Evolutionary conservation across 30 jellyfish, hydroid and myxozoan genomes (phyloP), one percentile per base, ranked within the genome.

Genomic region (Chrysaora quinquecirrha): DNA sequence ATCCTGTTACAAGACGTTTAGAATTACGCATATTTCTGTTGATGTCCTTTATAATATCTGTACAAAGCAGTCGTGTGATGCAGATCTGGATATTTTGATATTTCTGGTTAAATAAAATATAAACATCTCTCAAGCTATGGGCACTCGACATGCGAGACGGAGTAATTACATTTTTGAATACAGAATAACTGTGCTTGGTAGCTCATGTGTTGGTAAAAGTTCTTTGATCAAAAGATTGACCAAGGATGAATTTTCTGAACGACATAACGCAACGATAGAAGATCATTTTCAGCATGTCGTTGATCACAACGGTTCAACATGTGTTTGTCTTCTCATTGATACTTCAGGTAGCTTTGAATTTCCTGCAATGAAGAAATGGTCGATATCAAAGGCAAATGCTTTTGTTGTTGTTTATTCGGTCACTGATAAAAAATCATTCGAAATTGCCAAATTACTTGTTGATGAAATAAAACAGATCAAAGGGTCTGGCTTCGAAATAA

Each of bases 341-440:
- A 94, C 99, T 1, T 96, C 96, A 33, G 99, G 99, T 16, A 84
- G 89, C 6, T 90, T 80, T 43, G 99, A 94, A 75, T 94, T 94
- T 34, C 99, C 99, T 30, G 99, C 99, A 4, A 94, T 94, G 99
- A 75, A 96, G 76, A 87, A 87, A 33, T 84, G 95, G 84, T 83
- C 97, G 30, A 87, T 94, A 34, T 78, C 96, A 21, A 94, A 94
- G 76, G 99, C 97, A 11, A 94, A 94, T 48, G 97, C 93, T 1
- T 94, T 82, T 63, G 85, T 94, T 7, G 99, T 94, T 16, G 97
- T 84, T 24, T 94, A 94, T 74, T 85, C 99, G 25, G 73, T 94
- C 27, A 78, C 93, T 27, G 95, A 94, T 71, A 73, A 83, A 27
- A 87, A 82, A 24, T 94, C 99, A 30, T 94, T 87, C 69, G 89